These are phyloP conservation scores for Aegypius monachus DNA, from an alignment of 2,113 vertebrate genomes.

Conservation along the genomic window DNA sequence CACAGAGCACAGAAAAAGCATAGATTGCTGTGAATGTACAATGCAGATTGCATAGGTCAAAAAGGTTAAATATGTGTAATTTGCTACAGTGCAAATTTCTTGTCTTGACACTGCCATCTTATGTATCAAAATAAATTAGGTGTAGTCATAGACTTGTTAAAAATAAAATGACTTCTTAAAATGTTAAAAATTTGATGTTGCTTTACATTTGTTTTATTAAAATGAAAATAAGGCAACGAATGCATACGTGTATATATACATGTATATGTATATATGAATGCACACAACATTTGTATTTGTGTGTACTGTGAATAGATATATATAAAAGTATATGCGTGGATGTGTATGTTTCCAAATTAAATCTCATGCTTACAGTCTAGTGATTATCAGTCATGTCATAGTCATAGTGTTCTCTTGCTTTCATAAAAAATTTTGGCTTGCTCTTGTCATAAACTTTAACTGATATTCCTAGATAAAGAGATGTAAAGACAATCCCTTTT, in stretches of 20 bases:
- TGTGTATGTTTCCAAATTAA: slow-evolving; percentile 1
- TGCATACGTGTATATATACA: slow-evolving; percentile 63
- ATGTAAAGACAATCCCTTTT: neutral
- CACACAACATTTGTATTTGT: slow-evolving; percentile 38
- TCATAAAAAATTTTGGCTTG: slow-evolving; percentile 50
- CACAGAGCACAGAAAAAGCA: slow-evolving; percentile 6
- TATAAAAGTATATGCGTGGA: slow-evolving; percentile 12
- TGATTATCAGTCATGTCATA: neutral
- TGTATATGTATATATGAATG: slow-evolving; percentile 64
- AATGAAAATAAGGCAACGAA: slow-evolving; percentile 17
- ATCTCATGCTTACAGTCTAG: slow-evolving; percentile 3
- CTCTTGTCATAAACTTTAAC: slow-evolving; percentile 31
- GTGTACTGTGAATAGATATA: slow-evolving; percentile 17
- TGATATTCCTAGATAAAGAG: slow-evolving; percentile 17
- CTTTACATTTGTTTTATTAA: slow-evolving; percentile 47
- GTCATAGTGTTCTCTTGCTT: slow-evolving; percentile 24
- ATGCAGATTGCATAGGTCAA: neutral
- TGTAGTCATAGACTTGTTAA: slow-evolving; percentile 29
- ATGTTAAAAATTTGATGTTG: neutral
- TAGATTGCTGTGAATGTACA: slow-evolving; percentile 19
- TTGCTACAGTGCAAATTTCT: slow-evolving; percentile 9
- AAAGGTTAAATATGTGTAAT: neutral
- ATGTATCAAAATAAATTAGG: neutral
- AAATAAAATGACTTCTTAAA: neutral
- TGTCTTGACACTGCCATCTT: slow-evolving; percentile 22